Conservation (phyloP, 2,888 invertebrate species). For the Stenchaetothrips biformis region DNA sequence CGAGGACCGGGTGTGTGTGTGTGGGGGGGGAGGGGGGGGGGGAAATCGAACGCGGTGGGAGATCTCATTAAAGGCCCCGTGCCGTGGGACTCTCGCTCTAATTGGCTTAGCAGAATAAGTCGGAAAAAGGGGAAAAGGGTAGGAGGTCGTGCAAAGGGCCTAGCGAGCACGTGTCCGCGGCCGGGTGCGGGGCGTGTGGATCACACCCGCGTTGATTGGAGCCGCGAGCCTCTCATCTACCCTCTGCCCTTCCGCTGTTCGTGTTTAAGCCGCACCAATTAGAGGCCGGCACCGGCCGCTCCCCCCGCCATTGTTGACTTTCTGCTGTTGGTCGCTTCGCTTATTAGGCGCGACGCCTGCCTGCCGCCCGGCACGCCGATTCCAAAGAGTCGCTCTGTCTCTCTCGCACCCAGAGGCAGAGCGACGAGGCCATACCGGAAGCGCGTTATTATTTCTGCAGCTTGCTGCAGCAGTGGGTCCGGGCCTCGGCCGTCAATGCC, state of each 20-base stretch:
- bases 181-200: neutral
- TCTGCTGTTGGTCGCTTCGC: no score
- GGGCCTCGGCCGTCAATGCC: no score
- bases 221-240: neutral
- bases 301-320: no score
- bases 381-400: no score
- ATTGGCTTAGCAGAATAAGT: constrained; percentile 6
- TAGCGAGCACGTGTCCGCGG: neutral
- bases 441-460: no score
- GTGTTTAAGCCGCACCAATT: no score
- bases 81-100: neutral
- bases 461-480: no score
- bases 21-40: neutral
- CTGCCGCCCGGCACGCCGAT: no score
- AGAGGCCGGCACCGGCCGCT: neutral
- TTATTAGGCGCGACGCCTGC: no score
- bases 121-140: neutral
- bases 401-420: no score
- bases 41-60: neutral
- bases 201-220: neutral
- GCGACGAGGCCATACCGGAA: no score
- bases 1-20: neutral
- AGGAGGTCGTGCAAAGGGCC: neutral
- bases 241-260: neutral
- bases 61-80: neutral